Evolutionary conservation across 2,888 invertebrate species (phyloP), one percentile per base, ranked within the genome.

Genomic region (Glaucopsyche alexis): DNA sequence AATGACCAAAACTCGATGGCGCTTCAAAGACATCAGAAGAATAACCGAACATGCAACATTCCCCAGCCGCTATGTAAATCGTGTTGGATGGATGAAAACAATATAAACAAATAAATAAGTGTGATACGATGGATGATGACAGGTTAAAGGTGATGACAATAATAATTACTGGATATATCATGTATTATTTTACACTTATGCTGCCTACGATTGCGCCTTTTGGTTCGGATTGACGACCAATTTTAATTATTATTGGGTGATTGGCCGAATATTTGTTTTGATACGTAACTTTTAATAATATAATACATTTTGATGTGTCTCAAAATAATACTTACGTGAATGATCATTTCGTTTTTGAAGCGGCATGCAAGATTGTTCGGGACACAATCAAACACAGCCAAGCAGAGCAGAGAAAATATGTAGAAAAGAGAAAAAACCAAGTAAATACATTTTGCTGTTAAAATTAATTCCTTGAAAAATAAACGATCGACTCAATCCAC

Each of bases 331-430:
- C 95, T 95, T 95, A 95, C 95, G 95, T 95, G 95, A 95, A 95
- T 93, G 93, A 94, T 93, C 91, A 91, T 93, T 94, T 95, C 94
- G 94, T 93, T 93, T 94, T 95, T 94, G 95, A 95, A 95, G 95
- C 95, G 94, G 95, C 95, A 95, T 95, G 95, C 95, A 93, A 94
- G 93, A 94, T 95, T 95, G 95, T 95, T 95, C 94, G 94, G 95
- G 95, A 95, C 94, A 95, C 95, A 95, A 95, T 95, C 95, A 95
- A 95, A 95, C 95, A 95, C 95, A 95, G 95, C 94, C 95, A 96
- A 96, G 95, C 96, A 96, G 95, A 96, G 95, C 95, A 95, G 95
- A 95, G 95, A 95, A 95, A 94, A 94, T 94, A 95, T 95, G 94
- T 94, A 95, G 94, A 95, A 95, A 95, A 95, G 94, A 95, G 94